Base-by-base conservation (phyloP, 1,140 invertebrate species). In the Gerris buenoi region DNA sequence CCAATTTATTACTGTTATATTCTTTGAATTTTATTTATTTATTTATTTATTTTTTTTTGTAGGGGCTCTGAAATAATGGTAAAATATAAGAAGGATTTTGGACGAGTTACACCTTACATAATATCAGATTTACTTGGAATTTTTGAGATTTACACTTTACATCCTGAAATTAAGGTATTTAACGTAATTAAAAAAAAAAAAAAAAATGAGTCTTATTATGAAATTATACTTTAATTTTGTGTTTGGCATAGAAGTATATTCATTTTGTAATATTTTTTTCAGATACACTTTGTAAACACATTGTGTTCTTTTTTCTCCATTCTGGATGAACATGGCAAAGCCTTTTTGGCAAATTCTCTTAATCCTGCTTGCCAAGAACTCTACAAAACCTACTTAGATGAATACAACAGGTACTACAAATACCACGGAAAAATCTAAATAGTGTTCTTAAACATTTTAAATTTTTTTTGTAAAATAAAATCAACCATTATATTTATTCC, bases 341-440 rank as follows among this genome's bases (percentile, higher is more conserved):
- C 77, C 28, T 76, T 77, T 66, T 68, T 81, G n/a, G 76, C 74
- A 25, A 72, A 76, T 29, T 73, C 75, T 64, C 67, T 81, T 5
- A 72, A 77, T 46, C 23, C 71, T 56, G 75, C 76, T 0, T 74
- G 76, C 65, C 73, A 78, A 63, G 77, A 77, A 72, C 73, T 79
- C 27, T 79, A 80, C 63, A 78, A 79, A 67, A 72, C 70, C 3
- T 74, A 77, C 18, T 75, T 77, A 67, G 69, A 77, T 25, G 67
- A 72, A 18, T 80, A 78, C 66, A 79, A 77, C 25, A 79, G 77
- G 69, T 80, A 77, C 69, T 74, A 79, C 65, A 77, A 77, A 71
- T 81, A 76, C 67, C 75, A 72, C 64, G 79, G 79, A 27, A 79
- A 79, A 71, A 75, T 80, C 63, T 81, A 75, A 68, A 18, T 46